Base-by-base conservation (phyloP, 2,797 vertebrate genomes). In the Siniperca undulata region DNA sequence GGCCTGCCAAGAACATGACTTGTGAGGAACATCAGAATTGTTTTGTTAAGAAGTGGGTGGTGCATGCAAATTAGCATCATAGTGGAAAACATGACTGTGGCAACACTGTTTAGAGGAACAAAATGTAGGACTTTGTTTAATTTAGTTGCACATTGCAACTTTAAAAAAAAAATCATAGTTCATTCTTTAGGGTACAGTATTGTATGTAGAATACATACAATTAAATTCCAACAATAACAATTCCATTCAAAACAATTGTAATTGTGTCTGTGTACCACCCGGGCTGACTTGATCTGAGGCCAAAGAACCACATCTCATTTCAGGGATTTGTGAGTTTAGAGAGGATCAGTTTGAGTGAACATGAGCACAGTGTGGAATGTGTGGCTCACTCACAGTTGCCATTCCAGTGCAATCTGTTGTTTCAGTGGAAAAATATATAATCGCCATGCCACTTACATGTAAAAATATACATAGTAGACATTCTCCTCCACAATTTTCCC, bases 361-460 rank as follows among this genome's bases (percentile, higher is more conserved):
- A 48, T 42, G 73, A 85, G 59, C 82, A 17, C 59, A 59, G 60
- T 42, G 60, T 53, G 82, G 81, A 78, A 90, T 81, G 84, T 79
- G 74, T 53, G 65, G 81, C 83, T 50, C 72, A 66, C 71, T 74
- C 55, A 27, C 69, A 50, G 80, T 56, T 24, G 34, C 79, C 67
- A 27, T 55, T 76, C 68, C 44, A 76, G 64, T 58, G 38, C 48
- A 77, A 52, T 79, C 19, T 81, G 86, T 30, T 78, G 86, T 84
- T 75, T 74, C 34, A 64, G n/a, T 72, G 88, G 88, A 85, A 88
- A 89, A 83, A 86, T 81, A 59, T 81, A 68, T 76, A 53, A 85
- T 77, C 48, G 0, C 79, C 0, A 14, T 40, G 62, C 46, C 84
- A 70, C 86, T 79, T 68, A 64, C 67, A 80, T 73, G 76, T 86